These are phyloP conservation scores for Piscicola geometra DNA, from an alignment of 2,888 invertebrate species.

Conservation along the genomic window DNA sequence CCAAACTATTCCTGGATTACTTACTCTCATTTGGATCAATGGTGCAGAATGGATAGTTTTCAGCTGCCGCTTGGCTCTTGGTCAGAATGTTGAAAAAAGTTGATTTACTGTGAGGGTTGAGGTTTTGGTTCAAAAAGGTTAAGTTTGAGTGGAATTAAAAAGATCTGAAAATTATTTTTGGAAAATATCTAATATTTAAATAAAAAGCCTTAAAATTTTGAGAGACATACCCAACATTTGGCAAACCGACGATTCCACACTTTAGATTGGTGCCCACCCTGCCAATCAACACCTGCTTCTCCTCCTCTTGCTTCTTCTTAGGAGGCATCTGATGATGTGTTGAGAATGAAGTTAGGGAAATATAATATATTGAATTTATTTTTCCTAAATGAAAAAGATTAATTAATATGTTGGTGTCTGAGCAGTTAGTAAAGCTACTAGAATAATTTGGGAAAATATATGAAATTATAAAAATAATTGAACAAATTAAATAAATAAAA, in stretches of 20 bases:
- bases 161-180: background rate
- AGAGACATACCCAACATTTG: conserved; percentile 76
- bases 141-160: background rate
- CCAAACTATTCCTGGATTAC: too few relatives aligned
- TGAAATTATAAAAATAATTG: too few relatives aligned
- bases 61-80: conserved; percentile 92
- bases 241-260: conserved; percentile 82
- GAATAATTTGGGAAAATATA: too few relatives aligned
- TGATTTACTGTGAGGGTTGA: too few relatives aligned
- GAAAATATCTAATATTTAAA: background rate
- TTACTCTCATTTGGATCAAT: conserved; percentile 99
- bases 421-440: too few relatives aligned
- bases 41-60: conserved; percentile 99
- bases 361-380: too few relatives aligned
- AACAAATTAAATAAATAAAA: too few relatives aligned
- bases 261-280: conserved; percentile 91
- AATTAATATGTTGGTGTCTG: too few relatives aligned
- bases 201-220: background rate
- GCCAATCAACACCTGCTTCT: conserved; percentile 84
- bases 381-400: too few relatives aligned
- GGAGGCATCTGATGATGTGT: conserved; percentile 62
- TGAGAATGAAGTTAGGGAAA: too few relatives aligned
- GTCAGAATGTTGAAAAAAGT: conserved; percentile 99
- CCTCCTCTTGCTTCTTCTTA: conserved; percentile 64
- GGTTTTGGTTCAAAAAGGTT: conserved; percentile 37